Conservation (phyloP, 2,797 vertebrate genomes). For the Toxotes lorentzi region DNA sequence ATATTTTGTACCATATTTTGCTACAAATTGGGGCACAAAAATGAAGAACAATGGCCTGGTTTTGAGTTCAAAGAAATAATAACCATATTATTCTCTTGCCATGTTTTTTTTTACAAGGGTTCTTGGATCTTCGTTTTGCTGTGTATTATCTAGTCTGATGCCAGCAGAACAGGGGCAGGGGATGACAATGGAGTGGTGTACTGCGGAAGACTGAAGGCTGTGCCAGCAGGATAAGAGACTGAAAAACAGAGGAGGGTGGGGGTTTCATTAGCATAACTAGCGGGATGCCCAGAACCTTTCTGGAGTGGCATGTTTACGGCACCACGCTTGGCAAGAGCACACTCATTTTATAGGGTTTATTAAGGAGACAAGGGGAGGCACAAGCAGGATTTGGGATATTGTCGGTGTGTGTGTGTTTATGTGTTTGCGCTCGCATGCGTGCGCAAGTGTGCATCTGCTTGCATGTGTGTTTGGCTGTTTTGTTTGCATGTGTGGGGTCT, state of each 20-base stretch:
- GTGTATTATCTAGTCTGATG: slow-evolving; percentile 83
- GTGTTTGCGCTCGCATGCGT: slow-evolving; percentile 78
- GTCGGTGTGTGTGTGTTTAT: slow-evolving; percentile 78
- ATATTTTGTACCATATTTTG: slow-evolving; percentile 79
- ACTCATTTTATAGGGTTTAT: slow-evolving; percentile 93
- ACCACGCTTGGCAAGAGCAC: slow-evolving; percentile 90
- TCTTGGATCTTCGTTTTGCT: slow-evolving; percentile 84
- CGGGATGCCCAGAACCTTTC: slow-evolving; percentile 93
- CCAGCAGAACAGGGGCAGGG: slow-evolving; percentile 83
- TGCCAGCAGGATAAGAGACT: slow-evolving; percentile 84
- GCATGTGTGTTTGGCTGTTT: slow-evolving; percentile 79
- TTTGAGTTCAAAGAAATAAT: slow-evolving; percentile 84
- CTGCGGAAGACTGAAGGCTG: slow-evolving; percentile 80
- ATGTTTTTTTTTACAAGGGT: slow-evolving; percentile 76
- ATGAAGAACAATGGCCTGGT: slow-evolving; percentile 82
- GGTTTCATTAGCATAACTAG: slow-evolving; percentile 97
- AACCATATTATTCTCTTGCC: slow-evolving; percentile 83
- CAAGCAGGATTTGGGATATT: slow-evolving; percentile 89
- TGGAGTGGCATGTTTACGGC: slow-evolving; percentile 93
- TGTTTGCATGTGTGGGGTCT: slow-evolving; percentile 81
- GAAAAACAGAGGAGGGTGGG: slow-evolving; percentile 77
- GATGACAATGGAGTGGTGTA: slow-evolving; percentile 82
- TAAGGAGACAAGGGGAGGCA: slow-evolving; percentile 87
- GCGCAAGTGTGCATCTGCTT: slow-evolving; percentile 58
- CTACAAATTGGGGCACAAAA: slow-evolving; percentile 81